These are phyloP conservation scores for Phyto melanocephala DNA, from an alignment of 2,888 invertebrate genomes.

Conservation along the genomic window DNA sequence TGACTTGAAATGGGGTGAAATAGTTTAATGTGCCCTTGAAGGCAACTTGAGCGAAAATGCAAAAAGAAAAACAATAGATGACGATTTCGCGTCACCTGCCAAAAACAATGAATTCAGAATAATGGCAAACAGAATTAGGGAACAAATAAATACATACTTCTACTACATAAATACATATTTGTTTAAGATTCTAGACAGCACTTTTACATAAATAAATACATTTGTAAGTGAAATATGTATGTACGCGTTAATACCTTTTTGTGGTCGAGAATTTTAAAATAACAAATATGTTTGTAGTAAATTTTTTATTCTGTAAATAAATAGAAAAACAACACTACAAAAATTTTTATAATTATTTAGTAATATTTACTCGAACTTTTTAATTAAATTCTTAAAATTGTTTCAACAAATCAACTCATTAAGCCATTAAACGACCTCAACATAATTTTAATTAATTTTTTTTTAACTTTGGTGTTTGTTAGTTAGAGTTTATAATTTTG, in stretches of 20 bases:
- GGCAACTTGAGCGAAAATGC: constrained; percentile 48
- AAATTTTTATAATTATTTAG: too few species aligned
- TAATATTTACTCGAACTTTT: too few species aligned
- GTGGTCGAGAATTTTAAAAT: background rate
- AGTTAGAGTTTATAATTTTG: too few species aligned
- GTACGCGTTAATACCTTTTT: background rate
- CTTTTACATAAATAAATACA: background rate
- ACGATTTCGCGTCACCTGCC: constrained; percentile 80
- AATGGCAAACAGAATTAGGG: constrained; percentile 52
- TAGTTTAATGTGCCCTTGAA: constrained; percentile 20
- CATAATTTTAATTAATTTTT: too few species aligned
- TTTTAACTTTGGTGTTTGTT: too few species aligned
- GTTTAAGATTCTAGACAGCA: background rate
- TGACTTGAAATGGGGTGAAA: constrained; percentile 29
- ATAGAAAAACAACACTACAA: background rate
- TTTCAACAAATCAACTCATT: too few species aligned
- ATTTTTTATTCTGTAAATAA: background rate
- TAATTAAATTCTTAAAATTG: too few species aligned
- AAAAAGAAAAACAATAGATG: constrained; percentile 75
- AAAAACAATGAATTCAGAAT: constrained; percentile 71
- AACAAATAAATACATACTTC: constrained; percentile 39
- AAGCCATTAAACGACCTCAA: too few species aligned
- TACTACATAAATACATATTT: too few species aligned
- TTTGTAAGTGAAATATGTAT: background rate
- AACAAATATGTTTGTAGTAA: background rate